phyloP scores from a whole-genome alignment of 30 jellyfish, hydroid and myxozoan species.

The Rhopilema esculentum region DNA sequence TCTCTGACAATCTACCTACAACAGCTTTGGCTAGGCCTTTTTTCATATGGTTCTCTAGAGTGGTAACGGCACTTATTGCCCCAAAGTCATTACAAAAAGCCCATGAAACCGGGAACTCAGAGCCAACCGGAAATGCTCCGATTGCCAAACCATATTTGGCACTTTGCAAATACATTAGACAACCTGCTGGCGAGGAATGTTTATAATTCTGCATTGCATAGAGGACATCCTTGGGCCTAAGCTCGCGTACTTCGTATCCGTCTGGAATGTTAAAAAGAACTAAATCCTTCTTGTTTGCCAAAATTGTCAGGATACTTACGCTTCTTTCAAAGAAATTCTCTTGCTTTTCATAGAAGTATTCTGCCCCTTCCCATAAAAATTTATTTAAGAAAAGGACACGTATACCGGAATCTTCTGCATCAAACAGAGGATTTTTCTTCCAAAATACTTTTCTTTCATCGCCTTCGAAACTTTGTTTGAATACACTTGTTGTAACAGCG shows the following conservation, averaged over 20 bases:
- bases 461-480: background rate
- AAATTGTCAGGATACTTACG: background rate
- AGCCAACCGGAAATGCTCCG: slow-evolving; percentile 49
- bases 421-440: background rate
- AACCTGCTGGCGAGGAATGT: background rate
- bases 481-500: background rate
- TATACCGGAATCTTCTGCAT: background rate
- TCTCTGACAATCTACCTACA: slow-evolving; percentile 19
- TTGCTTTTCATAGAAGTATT: too few relatives aligned
- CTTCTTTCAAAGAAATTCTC: background rate
- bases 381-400: background rate
- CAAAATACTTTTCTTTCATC: background rate
- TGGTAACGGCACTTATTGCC: slow-evolving; percentile 21
- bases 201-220: slow-evolving; percentile 24
- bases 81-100: slow-evolving; percentile 21
- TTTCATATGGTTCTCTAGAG: slow-evolving; percentile 41
- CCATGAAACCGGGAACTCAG: slow-evolving; percentile 57
- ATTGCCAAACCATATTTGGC: slow-evolving; percentile 37
- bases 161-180: background rate
- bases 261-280: background rate
- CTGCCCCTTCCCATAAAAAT: background rate
- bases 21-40: slow-evolving; percentile 65
- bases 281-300: background rate
- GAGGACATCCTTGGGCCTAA: slow-evolving; percentile 11
- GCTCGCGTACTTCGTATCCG: slow-evolving; percentile 28